These are phyloP conservation scores for Tillus elongatus DNA, from an alignment of 2,888 invertebrate genomes.

Conservation along the genomic window DNA sequence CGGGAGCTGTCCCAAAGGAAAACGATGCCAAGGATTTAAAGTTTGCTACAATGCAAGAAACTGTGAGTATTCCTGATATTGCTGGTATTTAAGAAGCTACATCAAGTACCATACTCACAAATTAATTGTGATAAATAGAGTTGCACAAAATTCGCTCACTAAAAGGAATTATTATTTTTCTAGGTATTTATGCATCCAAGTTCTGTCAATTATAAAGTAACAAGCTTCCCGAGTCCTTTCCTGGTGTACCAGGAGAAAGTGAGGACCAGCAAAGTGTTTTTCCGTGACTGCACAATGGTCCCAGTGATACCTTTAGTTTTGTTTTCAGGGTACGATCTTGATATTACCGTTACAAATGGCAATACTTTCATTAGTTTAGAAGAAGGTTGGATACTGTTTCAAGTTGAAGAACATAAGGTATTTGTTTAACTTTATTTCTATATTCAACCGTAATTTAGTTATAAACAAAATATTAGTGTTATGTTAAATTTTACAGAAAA, in stretches of 20 bases:
- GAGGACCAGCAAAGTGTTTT: conserved; percentile 68
- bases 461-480: no score
- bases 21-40: conserved; percentile 61
- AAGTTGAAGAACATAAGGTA: conserved; percentile 66
- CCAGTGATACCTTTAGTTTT: conserved; percentile 64
- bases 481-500: no score
- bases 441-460: no score
- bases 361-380: conserved; percentile 65
- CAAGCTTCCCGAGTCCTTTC: conserved; percentile 63
- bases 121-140: no score
- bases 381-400: conserved; percentile 75
- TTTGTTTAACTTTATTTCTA: conserved; percentile 12
- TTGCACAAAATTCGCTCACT: no score
- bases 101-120: no score
- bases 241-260: conserved; percentile 77
- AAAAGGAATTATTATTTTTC: conserved; percentile 12
- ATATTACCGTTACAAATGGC: conserved; percentile 64
- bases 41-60: conserved; percentile 67
- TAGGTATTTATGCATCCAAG: conserved; percentile 61
- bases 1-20: conserved; percentile 65
- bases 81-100: no score
- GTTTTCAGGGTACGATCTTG: conserved; percentile 63
- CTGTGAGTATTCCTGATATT: no score
- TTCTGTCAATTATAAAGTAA: conserved; percentile 59
- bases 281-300: conserved; percentile 73